phyloP scores from a whole-genome alignment of 2,888 invertebrate genomes.

The Idaea biselata region DNA sequence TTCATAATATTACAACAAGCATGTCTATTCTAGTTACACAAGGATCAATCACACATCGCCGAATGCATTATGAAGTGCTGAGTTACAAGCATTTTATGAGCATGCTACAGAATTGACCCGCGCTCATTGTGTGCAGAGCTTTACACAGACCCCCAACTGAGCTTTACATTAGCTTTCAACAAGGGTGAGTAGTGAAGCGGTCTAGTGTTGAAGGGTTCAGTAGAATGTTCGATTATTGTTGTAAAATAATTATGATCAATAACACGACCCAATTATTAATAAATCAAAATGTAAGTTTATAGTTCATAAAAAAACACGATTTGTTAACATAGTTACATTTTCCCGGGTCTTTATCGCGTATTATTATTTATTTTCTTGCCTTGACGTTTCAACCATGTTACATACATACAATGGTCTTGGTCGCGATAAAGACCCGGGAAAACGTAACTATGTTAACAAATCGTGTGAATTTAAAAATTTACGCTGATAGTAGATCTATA shows the following conservation, averaged over 20 bases:
- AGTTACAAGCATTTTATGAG: slow-evolving; percentile 17
- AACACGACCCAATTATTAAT: too few relatives aligned
- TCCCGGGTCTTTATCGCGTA: too few relatives aligned
- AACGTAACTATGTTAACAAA: too few relatives aligned
- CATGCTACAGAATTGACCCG: slow-evolving; percentile 39
- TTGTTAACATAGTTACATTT: too few relatives aligned
- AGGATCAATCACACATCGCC: not conserved
- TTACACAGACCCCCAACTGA: slow-evolving; percentile 42
- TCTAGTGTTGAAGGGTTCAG: slow-evolving; percentile 12
- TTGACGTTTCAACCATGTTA: too few relatives aligned
- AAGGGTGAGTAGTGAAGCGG: slow-evolving; percentile 4
- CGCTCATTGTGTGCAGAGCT: slow-evolving; percentile 26
- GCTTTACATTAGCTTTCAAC: slow-evolving; percentile 24
- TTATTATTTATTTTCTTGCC: too few relatives aligned
- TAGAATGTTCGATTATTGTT: not conserved
- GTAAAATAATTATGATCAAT: not conserved
- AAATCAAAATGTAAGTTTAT: too few relatives aligned
- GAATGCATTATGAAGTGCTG: slow-evolving; percentile 22
- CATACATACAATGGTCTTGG: too few relatives aligned
- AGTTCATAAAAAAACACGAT: too few relatives aligned
- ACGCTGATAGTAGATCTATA: too few relatives aligned
- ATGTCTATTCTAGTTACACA: not conserved
- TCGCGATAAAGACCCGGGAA: too few relatives aligned
- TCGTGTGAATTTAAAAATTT: too few relatives aligned
- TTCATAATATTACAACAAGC: not conserved